Evolutionary conservation across 2,113 vertebrate species (phyloP).

Genomic region (Genyomyrus donnyi): DNA sequence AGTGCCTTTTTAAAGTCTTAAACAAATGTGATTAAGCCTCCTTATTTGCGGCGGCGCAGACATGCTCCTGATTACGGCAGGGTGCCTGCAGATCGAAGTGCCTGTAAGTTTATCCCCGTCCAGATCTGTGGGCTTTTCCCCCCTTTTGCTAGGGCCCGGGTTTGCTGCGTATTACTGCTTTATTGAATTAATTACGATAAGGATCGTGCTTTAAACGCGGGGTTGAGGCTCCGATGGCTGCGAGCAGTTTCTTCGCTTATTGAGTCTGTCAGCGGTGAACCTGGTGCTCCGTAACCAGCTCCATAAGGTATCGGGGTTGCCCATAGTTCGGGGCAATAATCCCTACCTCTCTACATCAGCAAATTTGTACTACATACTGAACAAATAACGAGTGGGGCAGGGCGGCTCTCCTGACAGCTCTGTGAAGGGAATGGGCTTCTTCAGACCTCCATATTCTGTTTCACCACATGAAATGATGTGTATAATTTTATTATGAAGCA

Average conservation of each 20-base stretch:
- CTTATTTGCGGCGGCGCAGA: slow-evolving; percentile 57
- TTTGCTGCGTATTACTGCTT: slow-evolving; percentile 97
- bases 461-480: slow-evolving; percentile 49
- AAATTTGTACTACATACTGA: slow-evolving; percentile 97
- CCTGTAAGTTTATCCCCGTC: slow-evolving; percentile 85
- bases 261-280: slow-evolving; percentile 99
- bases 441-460: slow-evolving; percentile 43
- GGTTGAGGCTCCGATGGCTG: slow-evolving; percentile 87
- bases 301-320: slow-evolving; percentile 89
- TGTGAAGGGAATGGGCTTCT: slow-evolving; percentile 45
- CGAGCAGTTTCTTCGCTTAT: slow-evolving; percentile 93
- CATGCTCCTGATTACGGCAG: slow-evolving; percentile 88
- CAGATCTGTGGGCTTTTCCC: slow-evolving; percentile 63
- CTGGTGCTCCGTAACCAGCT: slow-evolving; percentile 88
- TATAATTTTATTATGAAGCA: slow-evolving; percentile 50
- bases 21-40: slow-evolving; percentile 64
- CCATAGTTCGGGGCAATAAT: slow-evolving; percentile 86
- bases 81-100: slow-evolving; percentile 74
- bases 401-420: slow-evolving; percentile 23
- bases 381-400: slow-evolving; percentile 75
- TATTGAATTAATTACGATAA: slow-evolving; percentile 99
- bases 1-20: slow-evolving; percentile 65
- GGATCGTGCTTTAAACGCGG: slow-evolving; percentile 98
- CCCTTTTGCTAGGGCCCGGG: slow-evolving; percentile 73
- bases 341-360: slow-evolving; percentile 73